These are phyloP conservation scores for Chrysolina oricalcia DNA, from an alignment of 2,888 invertebrate genomes.

Conservation along the genomic window DNA sequence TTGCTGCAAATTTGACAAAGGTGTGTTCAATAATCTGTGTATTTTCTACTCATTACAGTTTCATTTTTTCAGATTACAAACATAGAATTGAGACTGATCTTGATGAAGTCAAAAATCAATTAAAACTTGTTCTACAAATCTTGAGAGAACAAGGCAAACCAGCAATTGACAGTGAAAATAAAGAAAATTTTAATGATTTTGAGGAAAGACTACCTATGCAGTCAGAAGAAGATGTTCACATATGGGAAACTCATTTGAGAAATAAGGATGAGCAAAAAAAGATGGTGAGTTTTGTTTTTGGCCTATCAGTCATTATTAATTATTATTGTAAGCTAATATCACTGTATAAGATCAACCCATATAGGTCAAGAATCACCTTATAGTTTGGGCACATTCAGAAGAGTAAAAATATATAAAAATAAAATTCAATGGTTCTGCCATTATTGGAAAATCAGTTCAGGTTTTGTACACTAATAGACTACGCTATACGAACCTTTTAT, in stretches of 20 bases:
- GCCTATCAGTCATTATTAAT: slow-evolving; percentile 5
- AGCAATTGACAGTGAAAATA: slow-evolving; percentile 19
- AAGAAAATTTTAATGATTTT: slow-evolving; percentile 17
- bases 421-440: too few relatives aligned
- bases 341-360: too few relatives aligned
- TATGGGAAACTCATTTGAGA: slow-evolving; percentile 23
- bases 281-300: slow-evolving; percentile 20
- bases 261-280: slow-evolving; percentile 18
- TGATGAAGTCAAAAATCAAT: slow-evolving; percentile 18
- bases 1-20: slow-evolving; percentile 28
- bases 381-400: too few relatives aligned
- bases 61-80: too few relatives aligned
- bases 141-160: slow-evolving; percentile 17
- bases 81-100: slow-evolving; percentile 25
- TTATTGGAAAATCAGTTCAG: too few relatives aligned
- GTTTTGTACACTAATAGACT: too few relatives aligned
- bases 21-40: slow-evolving; percentile 9
- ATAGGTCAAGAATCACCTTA: too few relatives aligned
- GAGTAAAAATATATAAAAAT: slow-evolving; percentile 3
- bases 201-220: slow-evolving; percentile 25
- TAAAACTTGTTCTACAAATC: slow-evolving; percentile 24
- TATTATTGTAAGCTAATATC: not conserved
- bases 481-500: too few relatives aligned
- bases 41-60: slow-evolving; percentile 13
- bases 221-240: slow-evolving; percentile 30